Base-by-base conservation (phyloP, 2,113 vertebrate species). In the Stigmatopora argus region DNA sequence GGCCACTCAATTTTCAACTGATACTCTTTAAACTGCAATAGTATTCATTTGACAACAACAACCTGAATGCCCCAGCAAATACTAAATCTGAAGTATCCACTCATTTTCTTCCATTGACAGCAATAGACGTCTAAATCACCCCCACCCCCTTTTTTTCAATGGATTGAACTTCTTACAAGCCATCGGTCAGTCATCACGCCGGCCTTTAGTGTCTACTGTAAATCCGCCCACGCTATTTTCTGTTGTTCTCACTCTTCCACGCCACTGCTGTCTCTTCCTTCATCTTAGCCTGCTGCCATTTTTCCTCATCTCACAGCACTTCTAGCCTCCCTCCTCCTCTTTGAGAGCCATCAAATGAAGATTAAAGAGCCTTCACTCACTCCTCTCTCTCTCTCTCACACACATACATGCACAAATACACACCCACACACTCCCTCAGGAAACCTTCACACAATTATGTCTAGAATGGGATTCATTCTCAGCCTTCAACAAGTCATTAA, bases 401-500 rank as follows among this genome's bases (percentile, higher is more conserved):
- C 76, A 69, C 71, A 51, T 49, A 38, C 57, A 44, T 46, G 57
- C 70, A 75, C 78, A 79, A 65, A 47, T 46, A 59, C 47, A 57
- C 62, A 57, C 74, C 66, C 71, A 66, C 62, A 10, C n/a, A 4
- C 58, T 69, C 76, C 79, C 73, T 70, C 59, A 78, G 86, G 89
- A 89, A 87, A 87, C 80, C 83, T 71, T 14, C 74, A 84, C 87
- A 90, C 89, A 89, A 89, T 90, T 90, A 90, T 64, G 79, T 80
- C 79, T 82, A 80, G 86, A 91, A 90, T 91, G 87, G 88, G 87
- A 90, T 89, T 86, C 86, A 84, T 90, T 90, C 86, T 88, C 84
- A 89, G 86, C 83, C 74, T 86, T 88, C 86, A 90, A 90, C 88
- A 90, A 89, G 88, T 91, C 88, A 91, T 91, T 91, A 90, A 90